phyloP scores from a whole-genome alignment of 2,888 invertebrate genomes.

The Eupithecia inturbata region DNA sequence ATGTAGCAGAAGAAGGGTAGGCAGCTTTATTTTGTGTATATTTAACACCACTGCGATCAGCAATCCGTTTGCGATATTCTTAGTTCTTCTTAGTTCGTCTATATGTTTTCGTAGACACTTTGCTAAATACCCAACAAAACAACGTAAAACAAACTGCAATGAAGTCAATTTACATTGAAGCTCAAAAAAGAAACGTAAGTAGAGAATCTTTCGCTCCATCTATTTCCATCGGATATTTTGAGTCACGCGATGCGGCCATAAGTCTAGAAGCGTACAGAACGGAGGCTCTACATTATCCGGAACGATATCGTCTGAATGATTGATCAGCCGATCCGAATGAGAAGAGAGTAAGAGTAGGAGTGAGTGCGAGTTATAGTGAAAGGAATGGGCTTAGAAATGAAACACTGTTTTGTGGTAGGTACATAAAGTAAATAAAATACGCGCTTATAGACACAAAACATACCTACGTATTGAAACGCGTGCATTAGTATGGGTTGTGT shows the following conservation, averaged over 20 bases:
- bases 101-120: too few relatives aligned
- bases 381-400: not conserved
- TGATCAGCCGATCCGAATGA: not conserved
- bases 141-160: not conserved
- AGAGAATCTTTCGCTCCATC: slow-evolving; percentile 47
- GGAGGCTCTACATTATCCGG: not conserved
- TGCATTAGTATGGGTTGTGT: too few relatives aligned
- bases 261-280: slow-evolving; percentile 33
- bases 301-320: slow-evolving; percentile 3
- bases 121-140: not conserved
- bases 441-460: too few relatives aligned
- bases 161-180: slow-evolving; percentile 5
- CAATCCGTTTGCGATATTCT: too few relatives aligned
- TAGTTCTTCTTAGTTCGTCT: too few relatives aligned
- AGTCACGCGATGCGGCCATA: slow-evolving; percentile 58
- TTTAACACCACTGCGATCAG: not conserved
- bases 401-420: not conserved
- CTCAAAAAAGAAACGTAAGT: slow-evolving; percentile 18
- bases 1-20: too few relatives aligned
- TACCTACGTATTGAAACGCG: too few relatives aligned
- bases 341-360: not conserved
- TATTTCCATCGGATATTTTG: slow-evolving; percentile 55
- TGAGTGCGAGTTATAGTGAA: not conserved
- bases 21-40: not conserved
- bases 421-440: too few relatives aligned